Evolutionary conservation across 2,888 invertebrate species (phyloP), one percentile per base, ranked within the genome.

Genomic region (Leptopilina myrica): DNA sequence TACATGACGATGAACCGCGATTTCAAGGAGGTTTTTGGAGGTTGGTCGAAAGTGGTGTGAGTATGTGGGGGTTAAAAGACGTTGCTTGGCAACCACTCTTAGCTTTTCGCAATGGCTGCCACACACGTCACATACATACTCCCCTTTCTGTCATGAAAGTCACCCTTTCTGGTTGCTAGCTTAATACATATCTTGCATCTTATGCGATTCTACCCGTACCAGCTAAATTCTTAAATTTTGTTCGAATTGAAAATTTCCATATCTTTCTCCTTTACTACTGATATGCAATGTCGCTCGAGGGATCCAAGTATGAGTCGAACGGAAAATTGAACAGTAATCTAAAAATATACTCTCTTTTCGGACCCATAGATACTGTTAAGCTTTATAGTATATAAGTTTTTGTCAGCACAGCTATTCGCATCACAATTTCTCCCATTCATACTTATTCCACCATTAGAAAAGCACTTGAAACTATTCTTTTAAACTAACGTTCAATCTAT

Each of bases 1-100:
- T 80, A 66, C 64, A 77, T 59, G 81, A 49, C 20, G 73, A 69
- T 64, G 69, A 49, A 46, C 69, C 69, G 46, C 80, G 82, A 83
- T 85, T 80, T 79, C 79, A 79, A 85, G 83, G 85, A 82, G 86
- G 87, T 86, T 86, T 87, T 86, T 85, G 86, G 86, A 85, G 87
- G 87, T 84, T 87, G 87, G 86, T 84, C 85, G 85, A 86, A 87
- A 87, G 86, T 89, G 87, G 88, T 84, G 84, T 89, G 89, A 86
- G 87, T 88, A 86, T 87, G 88, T 87, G 87, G 84, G 87, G 87
- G 86, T 86, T 83, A 88, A 87, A 87, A 88, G 90, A 87, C 86
- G 90, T 91, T 90, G 91, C 91, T 86, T 87, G 87, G 90, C 90
- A 90, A 91, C 91, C 85, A 84, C 86, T 86, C 86, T 87, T 87